Evolutionary conservation across 2,797 vertebrate species (phyloP), one percentile per base, ranked within the genome.

Genomic region (Siniperca obscura): DNA sequence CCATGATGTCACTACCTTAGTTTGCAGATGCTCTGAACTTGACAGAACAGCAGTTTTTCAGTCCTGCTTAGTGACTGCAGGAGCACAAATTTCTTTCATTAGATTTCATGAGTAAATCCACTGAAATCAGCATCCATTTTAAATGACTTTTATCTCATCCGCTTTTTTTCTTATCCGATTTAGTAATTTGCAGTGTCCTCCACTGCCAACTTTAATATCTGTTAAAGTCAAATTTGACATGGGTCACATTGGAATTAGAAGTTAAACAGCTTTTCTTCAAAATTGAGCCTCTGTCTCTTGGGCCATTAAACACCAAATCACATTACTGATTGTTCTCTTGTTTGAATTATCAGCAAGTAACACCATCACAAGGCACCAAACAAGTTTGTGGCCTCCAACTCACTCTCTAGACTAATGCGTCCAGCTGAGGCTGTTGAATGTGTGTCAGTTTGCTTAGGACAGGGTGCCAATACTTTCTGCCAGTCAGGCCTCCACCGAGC

Each of bases 371-470:
- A 76, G 77, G 14, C 21, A 69, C 55, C 3, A 46, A 68, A 71
- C 70, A 74, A 73, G 44, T 72, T 66, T 44, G 74, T 82, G 75
- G 59, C 52, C 14, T 87, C 82, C 82, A 76, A 68, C 78, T 86
- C 50, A 30, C 72, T 89, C 30, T 86, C 55, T 53, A 21, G 67
- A 67, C 56, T 76, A 81, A 25, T 52, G 66, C 22, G n/a, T 84
- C 82, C 85, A 90, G 86, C 87, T 80, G 85, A 76, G 81, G 65
- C 64, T 65, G 59, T 66, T 88, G 76, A 89, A 83, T 91, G 79
- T 85, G 83, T 90, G 84, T 89, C 84, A 73, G 82, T 72, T 67
- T 82, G 87, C 89, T 76, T 70, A 44, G 82, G 74, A 81, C 80
- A 22, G 61, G 36, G 27, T 81, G 87, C 74, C 88, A 84, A 67